These are phyloP conservation scores for Melanerpes formicivorus DNA, from an alignment of 2,113 vertebrate genomes.

Conservation along the genomic window DNA sequence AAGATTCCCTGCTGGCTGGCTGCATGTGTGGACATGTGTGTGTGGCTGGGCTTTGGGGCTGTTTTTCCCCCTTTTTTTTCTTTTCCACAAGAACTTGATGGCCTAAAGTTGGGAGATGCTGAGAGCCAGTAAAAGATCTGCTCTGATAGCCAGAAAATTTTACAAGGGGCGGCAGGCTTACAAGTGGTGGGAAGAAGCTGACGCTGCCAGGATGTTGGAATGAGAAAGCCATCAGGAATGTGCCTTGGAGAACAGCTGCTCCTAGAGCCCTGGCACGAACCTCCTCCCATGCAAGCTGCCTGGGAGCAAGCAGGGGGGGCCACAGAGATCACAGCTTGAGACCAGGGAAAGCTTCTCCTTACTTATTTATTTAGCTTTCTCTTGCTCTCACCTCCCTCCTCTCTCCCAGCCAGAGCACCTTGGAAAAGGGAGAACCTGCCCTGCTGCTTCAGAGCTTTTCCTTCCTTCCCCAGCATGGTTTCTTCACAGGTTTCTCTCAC, in stretches of 20 bases:
- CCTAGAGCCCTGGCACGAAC: conserved; percentile 75
- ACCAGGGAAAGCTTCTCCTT: background rate
- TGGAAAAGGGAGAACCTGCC: background rate
- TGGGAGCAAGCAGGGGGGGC: conserved; percentile 26
- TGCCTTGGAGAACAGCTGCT: conserved; percentile 87
- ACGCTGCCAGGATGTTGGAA: conserved; percentile 83
- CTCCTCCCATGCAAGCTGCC: background rate
- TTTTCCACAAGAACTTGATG: conserved; percentile 66
- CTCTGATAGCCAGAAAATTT: conserved; percentile 86
- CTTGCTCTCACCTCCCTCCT: background rate
- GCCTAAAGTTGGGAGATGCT: conserved; percentile 78
- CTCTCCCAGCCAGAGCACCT: background rate
- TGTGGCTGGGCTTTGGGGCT: background rate
- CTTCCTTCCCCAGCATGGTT: background rate
- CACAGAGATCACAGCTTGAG: background rate
- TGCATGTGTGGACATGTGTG: background rate
- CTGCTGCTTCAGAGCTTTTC: background rate
- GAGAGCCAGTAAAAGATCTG: conserved; percentile 76
- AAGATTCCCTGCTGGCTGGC: background rate
- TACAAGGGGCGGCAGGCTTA: conserved; percentile 85
- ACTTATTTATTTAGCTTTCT: background rate
- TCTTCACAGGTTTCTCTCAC: background rate
- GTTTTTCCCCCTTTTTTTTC: background rate
- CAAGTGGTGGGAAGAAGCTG: conserved; percentile 86
- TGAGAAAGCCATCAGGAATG: conserved; percentile 94